Evolutionary conservation across 2,888 invertebrate genomes (phyloP).

Genomic region (Deilephila porcellus): DNA sequence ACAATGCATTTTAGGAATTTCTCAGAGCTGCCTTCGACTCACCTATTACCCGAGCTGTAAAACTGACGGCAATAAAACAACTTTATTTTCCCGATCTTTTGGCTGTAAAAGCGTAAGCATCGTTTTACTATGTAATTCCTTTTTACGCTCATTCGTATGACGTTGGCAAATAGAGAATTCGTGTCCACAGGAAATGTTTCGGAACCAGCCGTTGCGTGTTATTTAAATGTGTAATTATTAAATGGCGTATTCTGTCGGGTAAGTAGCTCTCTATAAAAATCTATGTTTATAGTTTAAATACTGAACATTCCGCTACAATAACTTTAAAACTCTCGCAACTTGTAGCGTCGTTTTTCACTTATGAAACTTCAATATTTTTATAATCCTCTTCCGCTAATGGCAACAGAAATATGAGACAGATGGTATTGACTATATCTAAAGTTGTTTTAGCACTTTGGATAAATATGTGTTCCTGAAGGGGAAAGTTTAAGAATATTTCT

Average conservation of each 20-base stretch:
- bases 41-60: constrained; percentile 69
- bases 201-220: constrained; percentile 50
- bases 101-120: constrained; percentile 71
- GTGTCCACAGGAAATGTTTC: constrained; percentile 45
- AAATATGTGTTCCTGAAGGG: not conserved
- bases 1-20: constrained; percentile 41
- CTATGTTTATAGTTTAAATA: constrained; percentile 3
- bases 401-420: not conserved
- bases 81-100: constrained; percentile 73
- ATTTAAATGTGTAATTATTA: constrained; percentile 49
- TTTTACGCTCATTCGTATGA: constrained; percentile 63
- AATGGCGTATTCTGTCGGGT: not conserved
- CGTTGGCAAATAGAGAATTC: constrained; percentile 59
- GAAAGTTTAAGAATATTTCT: not conserved
- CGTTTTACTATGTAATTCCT: constrained; percentile 72
- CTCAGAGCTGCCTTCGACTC: constrained; percentile 58
- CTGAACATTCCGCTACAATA: not conserved
- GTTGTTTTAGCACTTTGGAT: not conserved
- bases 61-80: constrained; percentile 72
- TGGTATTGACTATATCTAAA: not conserved
- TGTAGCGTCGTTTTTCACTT: not conserved
- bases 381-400: not conserved
- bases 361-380: constrained; percentile 2
- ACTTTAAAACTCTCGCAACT: not conserved
- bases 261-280: not conserved